These are phyloP conservation scores for Ormia ochracea DNA, from an alignment of 2,888 invertebrate genomes.

Conservation along the genomic window DNA sequence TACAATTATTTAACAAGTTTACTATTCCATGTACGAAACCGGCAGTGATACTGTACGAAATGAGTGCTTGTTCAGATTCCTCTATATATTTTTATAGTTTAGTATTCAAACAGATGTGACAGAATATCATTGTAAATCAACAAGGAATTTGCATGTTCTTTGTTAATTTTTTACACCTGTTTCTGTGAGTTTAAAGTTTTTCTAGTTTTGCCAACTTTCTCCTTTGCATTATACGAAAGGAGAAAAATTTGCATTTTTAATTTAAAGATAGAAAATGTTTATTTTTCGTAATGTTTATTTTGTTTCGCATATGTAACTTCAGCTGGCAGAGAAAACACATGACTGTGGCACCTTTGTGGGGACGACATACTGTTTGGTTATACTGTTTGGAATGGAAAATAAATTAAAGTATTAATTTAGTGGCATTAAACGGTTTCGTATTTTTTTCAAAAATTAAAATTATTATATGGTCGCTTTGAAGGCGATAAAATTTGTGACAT, in stretches of 20 bases:
- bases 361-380: too few species aligned
- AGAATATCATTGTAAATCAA: neutral
- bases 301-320: neutral
- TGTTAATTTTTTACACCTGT: neutral
- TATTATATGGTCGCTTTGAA: too few species aligned
- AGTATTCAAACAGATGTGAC: neutral
- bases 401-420: too few species aligned
- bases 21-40: neutral
- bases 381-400: too few species aligned
- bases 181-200: neutral
- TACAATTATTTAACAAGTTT: conserved; percentile 48
- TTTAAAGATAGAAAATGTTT: neutral
- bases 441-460: too few species aligned
- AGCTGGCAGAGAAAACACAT: too few species aligned
- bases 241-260: neutral
- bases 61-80: neutral
- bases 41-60: neutral
- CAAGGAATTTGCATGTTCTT: neutral
- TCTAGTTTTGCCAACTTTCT: neutral
- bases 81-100: neutral
- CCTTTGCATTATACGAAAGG: neutral
- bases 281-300: neutral
- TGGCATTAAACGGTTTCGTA: too few species aligned
- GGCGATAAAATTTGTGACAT: too few species aligned
- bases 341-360: too few species aligned